These are phyloP conservation scores for Hypomecis atomaria DNA, from an alignment of 2,888 invertebrate genomes.

Conservation along the genomic window DNA sequence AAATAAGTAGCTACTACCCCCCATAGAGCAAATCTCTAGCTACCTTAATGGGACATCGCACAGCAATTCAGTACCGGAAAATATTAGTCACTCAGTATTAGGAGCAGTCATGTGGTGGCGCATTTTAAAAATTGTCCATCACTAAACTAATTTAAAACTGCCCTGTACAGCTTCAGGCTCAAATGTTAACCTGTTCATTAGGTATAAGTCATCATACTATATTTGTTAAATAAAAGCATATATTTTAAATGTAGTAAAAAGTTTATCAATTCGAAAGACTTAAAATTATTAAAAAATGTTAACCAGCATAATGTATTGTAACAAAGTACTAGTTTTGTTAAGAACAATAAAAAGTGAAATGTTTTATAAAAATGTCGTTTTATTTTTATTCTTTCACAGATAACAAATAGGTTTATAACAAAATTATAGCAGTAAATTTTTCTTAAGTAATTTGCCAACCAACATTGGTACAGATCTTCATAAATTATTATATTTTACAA, in stretches of 20 bases:
- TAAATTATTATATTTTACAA: no score
- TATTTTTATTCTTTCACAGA: constrained; percentile 48
- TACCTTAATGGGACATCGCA: no score
- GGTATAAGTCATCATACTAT: constrained; percentile 34
- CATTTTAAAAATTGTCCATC: not conserved
- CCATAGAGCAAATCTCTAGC: no score
- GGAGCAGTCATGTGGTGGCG: not conserved
- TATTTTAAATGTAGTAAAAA: constrained; percentile 42
- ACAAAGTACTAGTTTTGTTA: constrained; percentile 73
- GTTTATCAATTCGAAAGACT: constrained; percentile 52
- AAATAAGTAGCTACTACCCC: no score
- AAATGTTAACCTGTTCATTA: constrained; percentile 26
- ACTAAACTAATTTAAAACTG: not conserved
- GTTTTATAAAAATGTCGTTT: constrained; percentile 65
- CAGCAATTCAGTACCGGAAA: no score
- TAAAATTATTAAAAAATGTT: constrained; percentile 57
- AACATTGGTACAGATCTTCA: no score
- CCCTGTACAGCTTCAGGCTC: constrained; percentile 27
- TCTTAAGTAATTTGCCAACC: no score
- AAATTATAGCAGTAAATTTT: not conserved
- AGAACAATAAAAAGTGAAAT: constrained; percentile 72
- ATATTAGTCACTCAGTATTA: no score
- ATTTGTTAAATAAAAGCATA: constrained; percentile 33
- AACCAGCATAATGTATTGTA: constrained; percentile 70
- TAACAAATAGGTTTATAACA: constrained; percentile 1